A percentile compares a stretch with the other conserved stretches of the same genome.
phyloP scores from a whole-genome alignment of 2,113 vertebrate species.

The Synodontis membranacea region DNA sequence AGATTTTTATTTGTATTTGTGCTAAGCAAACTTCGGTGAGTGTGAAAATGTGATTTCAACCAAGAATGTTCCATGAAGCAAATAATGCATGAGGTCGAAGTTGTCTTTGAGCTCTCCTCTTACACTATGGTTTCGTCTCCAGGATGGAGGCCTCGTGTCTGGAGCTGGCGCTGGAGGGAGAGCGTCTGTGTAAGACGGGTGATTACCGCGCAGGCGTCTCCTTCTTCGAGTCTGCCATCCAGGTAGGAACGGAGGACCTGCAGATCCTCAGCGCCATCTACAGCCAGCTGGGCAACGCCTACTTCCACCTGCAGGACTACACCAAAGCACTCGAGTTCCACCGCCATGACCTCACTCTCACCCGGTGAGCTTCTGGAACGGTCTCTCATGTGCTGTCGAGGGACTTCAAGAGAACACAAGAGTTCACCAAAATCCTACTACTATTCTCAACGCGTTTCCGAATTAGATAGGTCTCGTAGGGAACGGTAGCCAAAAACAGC shows the following conservation, averaged over 20 bases:
- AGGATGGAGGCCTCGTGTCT: conserved; percentile 98
- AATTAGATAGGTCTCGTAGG: background rate
- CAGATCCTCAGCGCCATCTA: conserved; percentile 97
- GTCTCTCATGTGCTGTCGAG: background rate
- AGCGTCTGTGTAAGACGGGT: conserved; percentile 88
- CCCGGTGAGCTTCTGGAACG: conserved; percentile 68
- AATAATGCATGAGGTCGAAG: background rate
- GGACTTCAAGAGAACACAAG: background rate
- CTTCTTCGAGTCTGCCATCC: conserved; percentile 94
- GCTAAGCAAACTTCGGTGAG: background rate
- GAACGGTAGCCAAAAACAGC: no score
- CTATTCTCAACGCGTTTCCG: background rate
- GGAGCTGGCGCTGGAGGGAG: conserved; percentile 93
- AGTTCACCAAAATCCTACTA: background rate
- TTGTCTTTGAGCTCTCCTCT: background rate
- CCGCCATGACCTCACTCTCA: conserved; percentile 92
- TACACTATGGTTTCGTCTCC: conserved; percentile 16
- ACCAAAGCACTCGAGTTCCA: conserved; percentile 94
- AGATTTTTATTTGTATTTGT: background rate
- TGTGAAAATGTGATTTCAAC: background rate
- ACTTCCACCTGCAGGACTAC: conserved; percentile 95
- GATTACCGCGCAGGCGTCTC: conserved; percentile 89
- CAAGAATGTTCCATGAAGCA: background rate
- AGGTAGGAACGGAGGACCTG: conserved; percentile 95
- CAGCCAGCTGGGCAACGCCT: conserved; percentile 96